Base-by-base conservation (phyloP, 2,888 invertebrate species). In the Nemotelus nigrinus region DNA sequence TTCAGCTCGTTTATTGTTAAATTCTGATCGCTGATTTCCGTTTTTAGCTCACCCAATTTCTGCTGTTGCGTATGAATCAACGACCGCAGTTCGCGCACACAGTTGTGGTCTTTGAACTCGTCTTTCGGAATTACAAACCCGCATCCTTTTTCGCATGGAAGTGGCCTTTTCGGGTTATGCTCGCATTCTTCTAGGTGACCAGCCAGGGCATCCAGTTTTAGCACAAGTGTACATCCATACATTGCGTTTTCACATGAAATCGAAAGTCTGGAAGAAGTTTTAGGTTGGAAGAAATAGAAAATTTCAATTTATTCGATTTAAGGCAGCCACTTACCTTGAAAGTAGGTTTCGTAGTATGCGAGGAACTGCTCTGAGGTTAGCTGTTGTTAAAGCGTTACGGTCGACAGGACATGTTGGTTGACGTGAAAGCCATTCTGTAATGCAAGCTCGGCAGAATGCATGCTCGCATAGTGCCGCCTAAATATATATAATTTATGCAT, bases 391-490 rank as follows among this genome's bases (percentile, higher is more conserved):
- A 72, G 94, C 92, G 85, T 95, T 96, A 76, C 98, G 91, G 88
- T 98, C 98, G 65, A 98, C 94, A 3, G 98, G 98, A 85, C 98
- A 98, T 53, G 96, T 97, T 39, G 96, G 96, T 86, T 97, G 97
- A 72, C 96, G 91, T 81, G 94, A 94, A 81, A 98, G 92, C 98
- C 98, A 98, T 88, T 97, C 96, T 80, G 94, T 94, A 83, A 98
- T 98, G 87, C 98, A 98, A 71, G 92, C 92, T 83, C 93, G 92
- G 87, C 98, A 98, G 88, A 98, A 98, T 77, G 97, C 97, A 89
- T 98, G 98, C 86, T 98, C 98, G 88, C 98, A 98, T 83, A 93
- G 92, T 72, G 96, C 96, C 76, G 97, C 97, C 97, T 96, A 86
- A 68, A 88, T 87, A 76, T 8, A 77, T 67, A 77, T 78, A 74